These are phyloP conservation scores for Gopherus evgoodei DNA, from an alignment of 2,113 vertebrate genomes.

Conservation along the genomic window DNA sequence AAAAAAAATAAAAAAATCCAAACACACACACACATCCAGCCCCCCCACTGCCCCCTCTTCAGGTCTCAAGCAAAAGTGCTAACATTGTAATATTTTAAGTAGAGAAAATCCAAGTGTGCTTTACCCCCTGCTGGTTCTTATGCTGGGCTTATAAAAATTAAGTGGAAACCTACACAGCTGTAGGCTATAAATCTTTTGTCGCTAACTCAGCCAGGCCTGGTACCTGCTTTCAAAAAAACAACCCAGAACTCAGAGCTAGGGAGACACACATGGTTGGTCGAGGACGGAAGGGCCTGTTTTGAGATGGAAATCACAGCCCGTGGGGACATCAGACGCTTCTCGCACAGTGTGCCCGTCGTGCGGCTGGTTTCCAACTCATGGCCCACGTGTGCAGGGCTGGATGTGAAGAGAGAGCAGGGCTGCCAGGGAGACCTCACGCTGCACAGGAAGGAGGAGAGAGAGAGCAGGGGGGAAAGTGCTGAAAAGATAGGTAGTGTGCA, in stretches of 20 bases:
- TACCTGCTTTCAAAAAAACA: constrained; percentile 66
- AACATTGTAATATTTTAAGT: constrained; percentile 82
- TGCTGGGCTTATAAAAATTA: constrained; percentile 85
- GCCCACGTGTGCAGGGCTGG: neutral
- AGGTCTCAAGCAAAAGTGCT: constrained; percentile 77
- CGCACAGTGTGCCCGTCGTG: neutral
- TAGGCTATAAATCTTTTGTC: constrained; percentile 83
- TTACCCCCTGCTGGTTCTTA: constrained; percentile 80
- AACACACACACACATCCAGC: constrained; percentile 30
- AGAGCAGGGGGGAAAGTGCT: neutral
- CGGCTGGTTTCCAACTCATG: neutral
- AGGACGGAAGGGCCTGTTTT: neutral
- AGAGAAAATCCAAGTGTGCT: constrained; percentile 85
- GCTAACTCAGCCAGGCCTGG: constrained; percentile 69
- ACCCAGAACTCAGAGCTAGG: neutral
- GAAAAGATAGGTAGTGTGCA: constrained; percentile 51
- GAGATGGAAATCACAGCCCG: neutral
- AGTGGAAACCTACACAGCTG: constrained; percentile 85
- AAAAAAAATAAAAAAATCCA: constrained; percentile 41
- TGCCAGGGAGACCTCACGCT: neutral
- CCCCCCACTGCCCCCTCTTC: constrained; percentile 49
- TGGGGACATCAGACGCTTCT: neutral
- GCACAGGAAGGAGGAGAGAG: neutral
- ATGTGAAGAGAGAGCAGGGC: neutral
- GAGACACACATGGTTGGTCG: rapidly evolving